A percentile compares a stretch with the other conserved stretches of the same genome.
phyloP scores from a whole-genome alignment of 2,888 invertebrate genomes.

The Hesperia comma region DNA sequence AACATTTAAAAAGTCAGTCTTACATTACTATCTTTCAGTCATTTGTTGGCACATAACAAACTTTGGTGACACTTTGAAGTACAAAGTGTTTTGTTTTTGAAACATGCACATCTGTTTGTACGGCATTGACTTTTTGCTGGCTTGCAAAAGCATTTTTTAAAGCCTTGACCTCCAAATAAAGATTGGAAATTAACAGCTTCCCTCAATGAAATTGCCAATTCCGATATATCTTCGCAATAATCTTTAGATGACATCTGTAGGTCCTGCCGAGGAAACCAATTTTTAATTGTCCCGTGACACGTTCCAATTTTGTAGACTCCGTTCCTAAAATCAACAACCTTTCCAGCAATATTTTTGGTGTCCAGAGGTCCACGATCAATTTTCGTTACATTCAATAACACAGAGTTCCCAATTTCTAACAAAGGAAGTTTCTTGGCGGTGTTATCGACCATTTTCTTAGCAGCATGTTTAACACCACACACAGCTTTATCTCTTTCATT shows the following conservation, averaged over 20 bases:
- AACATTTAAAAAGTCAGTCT: too few relatives aligned
- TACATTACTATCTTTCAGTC: too few relatives aligned
- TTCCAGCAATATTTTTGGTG: neutral
- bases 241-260: too few relatives aligned
- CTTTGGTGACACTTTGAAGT: constrained; percentile 12
- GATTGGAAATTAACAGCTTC: too few relatives aligned
- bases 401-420: constrained; percentile 2
- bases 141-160: too few relatives aligned
- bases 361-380: constrained; percentile 1
- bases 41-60: constrained; percentile 2
- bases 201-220: too few relatives aligned
- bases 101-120: constrained; percentile 35
- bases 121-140: constrained; percentile 25
- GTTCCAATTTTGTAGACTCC: neutral
- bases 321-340: neutral
- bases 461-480: too few relatives aligned
- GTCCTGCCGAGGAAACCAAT: neutral
- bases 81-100: constrained; percentile 30
- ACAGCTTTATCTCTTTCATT: too few relatives aligned
- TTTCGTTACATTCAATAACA: constrained; percentile 7
- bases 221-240: too few relatives aligned
- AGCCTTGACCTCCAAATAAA: too few relatives aligned
- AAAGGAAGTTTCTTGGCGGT: too few relatives aligned
- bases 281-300: neutral
- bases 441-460: too few relatives aligned